Conservation (phyloP, 64 coral and sea anemone genomes). For the Actinia equina region DNA sequence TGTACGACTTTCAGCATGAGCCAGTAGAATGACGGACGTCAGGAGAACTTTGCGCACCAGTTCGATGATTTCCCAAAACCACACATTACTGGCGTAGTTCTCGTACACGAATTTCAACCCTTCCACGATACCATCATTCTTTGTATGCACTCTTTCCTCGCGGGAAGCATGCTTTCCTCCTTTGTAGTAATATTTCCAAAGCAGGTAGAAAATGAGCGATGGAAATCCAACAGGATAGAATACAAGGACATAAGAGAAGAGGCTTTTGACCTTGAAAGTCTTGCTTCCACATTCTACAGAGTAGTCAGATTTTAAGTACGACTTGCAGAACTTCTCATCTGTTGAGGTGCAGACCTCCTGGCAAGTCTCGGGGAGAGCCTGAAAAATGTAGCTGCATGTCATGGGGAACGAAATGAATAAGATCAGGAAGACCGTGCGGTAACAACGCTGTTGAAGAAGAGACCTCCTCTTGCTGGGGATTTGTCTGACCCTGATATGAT, state of each 20-base stretch:
- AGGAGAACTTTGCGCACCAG: slow-evolving; percentile 54
- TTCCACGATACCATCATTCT: not conserved
- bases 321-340: slow-evolving; percentile 1
- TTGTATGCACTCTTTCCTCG: not conserved
- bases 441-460: slow-evolving; percentile 12
- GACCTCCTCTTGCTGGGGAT: not conserved
- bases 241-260: slow-evolving; percentile 13
- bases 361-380: slow-evolving; percentile 39
- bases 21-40: slow-evolving; percentile 39
- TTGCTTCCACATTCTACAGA: slow-evolving; percentile 7
- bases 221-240: slow-evolving; percentile 8
- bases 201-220: not conserved
- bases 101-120: slow-evolving; percentile 53
- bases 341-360: slow-evolving; percentile 38
- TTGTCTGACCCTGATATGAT: slow-evolving; percentile 16
- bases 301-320: slow-evolving; percentile 49
- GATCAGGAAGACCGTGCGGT: slow-evolving; percentile 26
- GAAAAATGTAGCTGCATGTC: slow-evolving; percentile 22
- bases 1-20: slow-evolving; percentile 37
- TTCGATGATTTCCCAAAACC: slow-evolving; percentile 70
- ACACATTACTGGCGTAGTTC: slow-evolving; percentile 38
- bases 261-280: not conserved
- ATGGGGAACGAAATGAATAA: slow-evolving; percentile 31
- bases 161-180: not conserved
- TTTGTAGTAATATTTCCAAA: slow-evolving; percentile 29